A percentile compares a stretch with the other conserved stretches of the same genome.
Conservation (phyloP, 2,797 vertebrate genomes). For the Cuniculus paca region DNA sequence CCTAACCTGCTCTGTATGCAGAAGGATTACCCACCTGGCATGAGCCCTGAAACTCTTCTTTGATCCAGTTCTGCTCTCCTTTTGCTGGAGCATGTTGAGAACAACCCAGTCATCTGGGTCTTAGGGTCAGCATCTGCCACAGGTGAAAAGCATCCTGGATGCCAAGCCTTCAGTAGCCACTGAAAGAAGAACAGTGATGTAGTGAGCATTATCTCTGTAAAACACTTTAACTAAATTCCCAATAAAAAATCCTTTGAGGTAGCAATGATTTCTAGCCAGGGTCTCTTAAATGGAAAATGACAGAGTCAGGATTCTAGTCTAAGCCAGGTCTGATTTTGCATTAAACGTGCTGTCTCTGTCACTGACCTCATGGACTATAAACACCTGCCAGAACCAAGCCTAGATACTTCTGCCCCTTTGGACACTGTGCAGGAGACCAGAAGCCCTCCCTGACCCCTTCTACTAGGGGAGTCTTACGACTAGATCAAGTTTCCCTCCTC, state of each 20-base stretch:
- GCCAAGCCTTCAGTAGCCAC: neutral
- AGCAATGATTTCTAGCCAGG: neutral
- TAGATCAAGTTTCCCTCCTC: neutral
- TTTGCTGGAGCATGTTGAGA: neutral
- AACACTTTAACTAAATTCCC: conserved; percentile 1
- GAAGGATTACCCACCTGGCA: neutral
- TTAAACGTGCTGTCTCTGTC: neutral
- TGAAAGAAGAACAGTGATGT: neutral
- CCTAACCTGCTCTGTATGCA: neutral
- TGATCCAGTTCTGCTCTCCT: neutral
- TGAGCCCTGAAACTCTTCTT: neutral
- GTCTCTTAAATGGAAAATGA: neutral
- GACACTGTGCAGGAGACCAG: neutral
- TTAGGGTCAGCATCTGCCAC: neutral
- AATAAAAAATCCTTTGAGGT: neutral
- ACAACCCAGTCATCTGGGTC: neutral
- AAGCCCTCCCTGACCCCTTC: neutral
- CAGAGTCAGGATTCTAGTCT: neutral
- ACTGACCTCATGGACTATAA: neutral
- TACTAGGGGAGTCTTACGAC: neutral
- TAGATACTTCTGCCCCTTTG: neutral
- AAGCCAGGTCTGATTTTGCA: neutral
- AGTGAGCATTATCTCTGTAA: neutral
- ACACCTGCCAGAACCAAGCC: neutral
- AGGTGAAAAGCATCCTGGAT: neutral